Evolutionary conservation across 2,113 vertebrate genomes (phyloP).

Genomic region (Phalacrocorax brasilianus): DNA sequence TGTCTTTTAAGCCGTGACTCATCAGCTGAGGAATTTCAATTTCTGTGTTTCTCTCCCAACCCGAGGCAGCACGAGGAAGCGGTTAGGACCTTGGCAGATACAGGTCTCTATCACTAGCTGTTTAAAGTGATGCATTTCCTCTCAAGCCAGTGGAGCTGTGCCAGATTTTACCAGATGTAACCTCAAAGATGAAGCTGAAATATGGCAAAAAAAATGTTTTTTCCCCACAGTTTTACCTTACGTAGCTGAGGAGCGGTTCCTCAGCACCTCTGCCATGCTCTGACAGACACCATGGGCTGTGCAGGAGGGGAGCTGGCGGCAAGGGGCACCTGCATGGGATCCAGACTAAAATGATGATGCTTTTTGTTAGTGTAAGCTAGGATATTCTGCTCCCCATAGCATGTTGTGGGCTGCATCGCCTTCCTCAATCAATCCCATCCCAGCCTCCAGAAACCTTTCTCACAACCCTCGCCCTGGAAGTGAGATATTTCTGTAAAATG

Average conservation of each 20-base stretch:
- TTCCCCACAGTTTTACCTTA: neutral
- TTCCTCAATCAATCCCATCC: neutral
- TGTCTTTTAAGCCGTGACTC: neutral
- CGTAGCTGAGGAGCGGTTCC: neutral
- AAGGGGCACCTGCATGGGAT: neutral
- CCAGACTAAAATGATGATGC: neutral
- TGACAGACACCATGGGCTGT: fast-evolving
- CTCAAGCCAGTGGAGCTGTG: neutral
- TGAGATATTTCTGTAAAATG: neutral
- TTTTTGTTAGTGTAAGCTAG: neutral
- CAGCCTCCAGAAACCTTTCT: neutral
- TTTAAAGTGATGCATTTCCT: neutral
- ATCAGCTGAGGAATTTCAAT: constrained; percentile 5
- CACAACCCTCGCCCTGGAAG: neutral
- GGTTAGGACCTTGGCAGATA: neutral
- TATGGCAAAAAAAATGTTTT: neutral
- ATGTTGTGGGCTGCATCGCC: neutral
- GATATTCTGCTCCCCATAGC: neutral
- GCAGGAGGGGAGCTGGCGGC: neutral
- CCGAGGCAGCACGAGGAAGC: neutral
- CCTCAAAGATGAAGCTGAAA: neutral
- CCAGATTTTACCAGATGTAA: neutral
- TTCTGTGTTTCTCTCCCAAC: neutral
- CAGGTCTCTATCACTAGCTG: neutral
- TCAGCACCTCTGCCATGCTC: neutral